Evolutionary conservation across 2,888 invertebrate species (phyloP).

Genomic region (Chaitophorus viminalis): DNA sequence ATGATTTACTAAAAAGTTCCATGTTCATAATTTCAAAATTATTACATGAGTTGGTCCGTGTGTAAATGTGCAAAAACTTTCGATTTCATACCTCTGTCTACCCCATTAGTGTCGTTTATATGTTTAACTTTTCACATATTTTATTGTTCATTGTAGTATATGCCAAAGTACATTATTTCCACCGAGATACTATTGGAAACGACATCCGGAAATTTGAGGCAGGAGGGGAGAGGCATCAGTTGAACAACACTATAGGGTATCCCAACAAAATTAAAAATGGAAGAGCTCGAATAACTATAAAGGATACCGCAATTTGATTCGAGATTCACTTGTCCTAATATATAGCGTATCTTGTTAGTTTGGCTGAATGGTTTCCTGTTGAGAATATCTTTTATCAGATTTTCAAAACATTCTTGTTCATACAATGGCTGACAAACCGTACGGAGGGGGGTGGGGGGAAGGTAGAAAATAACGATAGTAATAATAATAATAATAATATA

Average conservation of each 20-base stretch:
- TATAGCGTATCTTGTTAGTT: constrained; percentile 33
- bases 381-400: constrained; percentile 38
- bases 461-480: not conserved
- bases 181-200: constrained; percentile 2
- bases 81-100: constrained; percentile 29
- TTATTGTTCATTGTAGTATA: not conserved
- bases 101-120: constrained; percentile 23
- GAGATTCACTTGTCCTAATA: constrained; percentile 19
- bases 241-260: constrained; percentile 6
- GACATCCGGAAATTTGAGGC: not conserved
- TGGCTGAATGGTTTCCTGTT: constrained; percentile 40
- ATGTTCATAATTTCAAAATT: constrained; percentile 42
- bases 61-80: constrained; percentile 47
- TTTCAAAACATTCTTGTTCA: constrained; percentile 3
- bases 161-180: not conserved
- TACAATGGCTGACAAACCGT: constrained; percentile 8
- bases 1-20: constrained; percentile 48
- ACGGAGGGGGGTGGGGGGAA: no score
- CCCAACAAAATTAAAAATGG: constrained; percentile 40
- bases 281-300: constrained; percentile 7
- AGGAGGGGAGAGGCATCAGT: no score
- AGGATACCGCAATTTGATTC: constrained; percentile 7
- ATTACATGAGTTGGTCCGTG: constrained; percentile 30
- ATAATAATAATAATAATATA: not conserved
- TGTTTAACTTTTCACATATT: constrained; percentile 53